Percentiles rank a stretch among this genome's conserved stretches.
Evolutionary conservation across 64 coral and sea anemone genomes (phyloP).

Genomic region (Platygyra sinensis): DNA sequence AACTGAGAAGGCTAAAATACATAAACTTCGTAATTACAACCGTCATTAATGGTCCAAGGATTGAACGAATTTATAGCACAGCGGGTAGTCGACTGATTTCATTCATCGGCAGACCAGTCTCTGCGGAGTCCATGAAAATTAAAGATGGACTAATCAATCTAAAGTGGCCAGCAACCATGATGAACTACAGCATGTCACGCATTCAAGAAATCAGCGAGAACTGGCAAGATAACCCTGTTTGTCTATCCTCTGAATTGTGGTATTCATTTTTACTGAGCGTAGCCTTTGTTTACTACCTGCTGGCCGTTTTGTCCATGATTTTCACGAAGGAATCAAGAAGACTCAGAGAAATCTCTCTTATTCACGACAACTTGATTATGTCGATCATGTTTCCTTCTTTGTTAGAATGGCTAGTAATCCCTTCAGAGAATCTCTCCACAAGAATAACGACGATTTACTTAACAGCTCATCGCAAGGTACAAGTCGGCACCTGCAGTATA

Average conservation of each 20-base stretch:
- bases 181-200: neutral
- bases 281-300: constrained; percentile 14
- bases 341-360: constrained; percentile 8
- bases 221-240: neutral
- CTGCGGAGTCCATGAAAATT: neutral
- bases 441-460: neutral
- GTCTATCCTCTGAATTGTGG: neutral
- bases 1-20: too few species aligned
- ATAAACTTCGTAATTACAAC: too few species aligned
- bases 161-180: neutral
- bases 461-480: neutral
- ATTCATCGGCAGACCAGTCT: neutral
- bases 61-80: neutral
- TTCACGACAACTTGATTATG: constrained; percentile 10
- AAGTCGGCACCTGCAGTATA: neutral
- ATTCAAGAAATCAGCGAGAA: neutral
- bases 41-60: neutral
- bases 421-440: neutral
- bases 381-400: constrained; percentile 12
- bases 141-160: neutral
- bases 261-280: neutral
- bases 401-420: neutral
- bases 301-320: constrained; percentile 23
- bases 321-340: constrained; percentile 27
- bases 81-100: neutral